phyloP scores from a whole-genome alignment of 2,888 invertebrate genomes.

The Drosophila rubida region DNA sequence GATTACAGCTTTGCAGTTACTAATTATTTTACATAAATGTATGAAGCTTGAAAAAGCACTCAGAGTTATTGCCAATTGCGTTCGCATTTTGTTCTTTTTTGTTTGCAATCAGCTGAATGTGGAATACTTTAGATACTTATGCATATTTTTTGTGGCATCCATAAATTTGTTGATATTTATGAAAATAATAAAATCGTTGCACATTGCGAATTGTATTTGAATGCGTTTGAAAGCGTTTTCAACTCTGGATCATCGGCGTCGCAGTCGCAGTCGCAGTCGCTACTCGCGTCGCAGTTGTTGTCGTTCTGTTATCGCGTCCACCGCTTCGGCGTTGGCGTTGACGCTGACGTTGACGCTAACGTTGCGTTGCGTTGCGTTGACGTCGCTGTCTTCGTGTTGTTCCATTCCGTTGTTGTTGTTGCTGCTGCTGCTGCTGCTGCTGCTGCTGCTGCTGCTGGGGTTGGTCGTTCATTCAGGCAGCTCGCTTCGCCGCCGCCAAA shows the following conservation, averaged over 20 bases:
- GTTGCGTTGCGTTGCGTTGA: neutral
- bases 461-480: slow-evolving; percentile 29
- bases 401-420: slow-evolving; percentile 20
- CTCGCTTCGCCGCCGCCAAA: slow-evolving; percentile 61
- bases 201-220: neutral
- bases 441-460: slow-evolving; percentile 29
- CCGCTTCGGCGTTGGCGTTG: neutral
- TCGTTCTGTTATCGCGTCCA: slow-evolving; percentile 42
- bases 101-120: neutral
- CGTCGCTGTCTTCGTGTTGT: slow-evolving; percentile 41
- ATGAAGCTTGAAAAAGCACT: neutral
- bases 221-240: slow-evolving; percentile 12
- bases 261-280: slow-evolving; percentile 21
- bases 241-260: slow-evolving; percentile 21
- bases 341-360: slow-evolving; percentile 10
- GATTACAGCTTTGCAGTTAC: neutral
- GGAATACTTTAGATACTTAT: slow-evolving; percentile 4
- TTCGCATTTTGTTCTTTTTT: neutral
- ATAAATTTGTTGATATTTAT: slow-evolving; percentile 18
- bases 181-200: neutral
- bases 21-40: neutral
- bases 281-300: neutral
- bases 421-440: slow-evolving; percentile 23
- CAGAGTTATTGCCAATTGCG: neutral
- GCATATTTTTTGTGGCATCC: slow-evolving; percentile 13